Base-by-base conservation (phyloP, 2,888 invertebrate species). In the Papilio demoleus region DNA sequence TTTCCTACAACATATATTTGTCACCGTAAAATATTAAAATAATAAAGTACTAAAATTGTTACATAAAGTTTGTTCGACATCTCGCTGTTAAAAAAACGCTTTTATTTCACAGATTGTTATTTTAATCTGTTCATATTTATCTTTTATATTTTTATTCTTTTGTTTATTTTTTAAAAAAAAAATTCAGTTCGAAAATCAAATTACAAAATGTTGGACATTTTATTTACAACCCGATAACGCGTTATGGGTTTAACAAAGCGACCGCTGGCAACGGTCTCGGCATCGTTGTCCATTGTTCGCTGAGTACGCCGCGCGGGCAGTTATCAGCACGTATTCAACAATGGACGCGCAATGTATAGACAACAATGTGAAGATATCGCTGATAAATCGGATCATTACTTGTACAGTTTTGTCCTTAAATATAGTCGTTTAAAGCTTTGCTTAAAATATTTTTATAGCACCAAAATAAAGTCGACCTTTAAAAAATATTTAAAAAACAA, bases 281-380 rank as follows among this genome's bases (percentile, higher is more conserved):
- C 45, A 27, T 31, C n/a, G n/a, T 17, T 1, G 22, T 45, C 65
- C 59, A 64, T 64, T 66, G 66, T 59, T 38, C 59, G n/a, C 11
- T 27, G 45, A 59, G 34, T 58, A 59, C 38, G 36, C 12, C 17
- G 38, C 11, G 1, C 59, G 59, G 65, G 58, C 45, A 60, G 22
- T 60, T 66, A 66, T 66, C 66, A 38, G 36, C 24, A 47, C 36
- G 36, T 60, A 60, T 60, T 66, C 34, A 47, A 66, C 66, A 60
- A 66, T 60, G 24, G 58, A 58, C 65, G 42, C n/a, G 27, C 31
- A 31, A 56, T 53, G 53, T 27, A 27, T 53, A 53, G n/a, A n/a
- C 27, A 27, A 27, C 53, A 27, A 24, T n/a, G n/a, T 27, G 14
- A 53, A 53, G 53, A 53, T 53, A n/a, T 53, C 53, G 53, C 27